Conservation (phyloP, 2,113 vertebrate species). For the Zosterops japonicus region DNA sequence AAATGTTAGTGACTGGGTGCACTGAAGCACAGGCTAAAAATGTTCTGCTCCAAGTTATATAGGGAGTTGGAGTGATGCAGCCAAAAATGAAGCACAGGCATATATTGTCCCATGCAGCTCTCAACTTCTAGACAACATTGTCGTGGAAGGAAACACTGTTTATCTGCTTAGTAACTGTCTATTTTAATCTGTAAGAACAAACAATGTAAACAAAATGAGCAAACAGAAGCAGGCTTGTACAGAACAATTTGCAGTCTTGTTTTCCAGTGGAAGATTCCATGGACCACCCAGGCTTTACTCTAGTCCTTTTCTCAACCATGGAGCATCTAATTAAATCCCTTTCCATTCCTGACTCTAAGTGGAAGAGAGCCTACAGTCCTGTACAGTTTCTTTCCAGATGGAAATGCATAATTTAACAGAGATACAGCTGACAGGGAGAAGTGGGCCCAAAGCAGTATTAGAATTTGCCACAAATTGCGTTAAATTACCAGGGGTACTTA, state of each 20-base stretch:
- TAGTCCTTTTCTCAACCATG: constrained; percentile 58
- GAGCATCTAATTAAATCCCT: constrained; percentile 72
- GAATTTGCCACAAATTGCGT: constrained; percentile 64
- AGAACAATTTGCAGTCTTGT: constrained; percentile 46
- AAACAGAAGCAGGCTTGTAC: constrained; percentile 59
- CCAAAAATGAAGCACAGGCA: background rate
- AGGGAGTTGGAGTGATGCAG: background rate
- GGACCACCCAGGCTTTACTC: constrained; percentile 62
- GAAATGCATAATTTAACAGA: constrained; percentile 79
- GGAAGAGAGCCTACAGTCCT: constrained; percentile 60
- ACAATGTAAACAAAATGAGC: constrained; percentile 67
- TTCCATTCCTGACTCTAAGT: constrained; percentile 61
- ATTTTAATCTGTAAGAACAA: constrained; percentile 66
- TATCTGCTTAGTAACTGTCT: constrained; percentile 55
- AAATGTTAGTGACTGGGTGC: background rate
- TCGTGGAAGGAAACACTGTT: constrained; percentile 39
- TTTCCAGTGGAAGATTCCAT: constrained; percentile 42
- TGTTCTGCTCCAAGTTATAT: background rate
- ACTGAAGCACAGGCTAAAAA: background rate
- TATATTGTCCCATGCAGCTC: background rate
- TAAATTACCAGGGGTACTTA: constrained; percentile 66
- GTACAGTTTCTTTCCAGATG: constrained; percentile 67
- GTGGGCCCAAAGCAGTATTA: constrained; percentile 67
- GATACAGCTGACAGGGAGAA: constrained; percentile 71
- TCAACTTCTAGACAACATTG: constrained; percentile 23